phyloP scores from a whole-genome alignment of 2,888 invertebrate genomes.

The Scotopteryx bipunctaria region DNA sequence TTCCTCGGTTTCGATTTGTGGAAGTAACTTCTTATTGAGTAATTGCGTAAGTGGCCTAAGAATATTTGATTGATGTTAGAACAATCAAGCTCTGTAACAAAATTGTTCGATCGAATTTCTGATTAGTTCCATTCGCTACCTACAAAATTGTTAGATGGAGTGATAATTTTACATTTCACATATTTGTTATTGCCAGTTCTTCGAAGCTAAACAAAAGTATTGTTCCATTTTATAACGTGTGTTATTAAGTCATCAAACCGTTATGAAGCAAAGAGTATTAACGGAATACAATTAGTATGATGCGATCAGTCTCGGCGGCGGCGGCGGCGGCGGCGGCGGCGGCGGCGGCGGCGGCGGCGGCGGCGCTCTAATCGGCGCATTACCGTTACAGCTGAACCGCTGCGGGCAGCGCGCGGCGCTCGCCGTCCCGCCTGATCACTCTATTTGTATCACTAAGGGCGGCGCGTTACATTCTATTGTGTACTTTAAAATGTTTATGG shows the following conservation, averaged over 20 bases:
- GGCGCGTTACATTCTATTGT: conserved; percentile 7
- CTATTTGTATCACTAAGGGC: conserved; percentile 13
- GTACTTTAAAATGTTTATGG: conserved; percentile 7
- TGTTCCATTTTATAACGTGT: too few relatives aligned
- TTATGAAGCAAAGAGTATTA: neutral
- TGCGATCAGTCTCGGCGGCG: conserved; percentile 4
- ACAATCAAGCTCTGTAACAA: too few relatives aligned
- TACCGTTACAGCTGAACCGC: conserved; percentile 7
- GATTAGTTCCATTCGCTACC: too few relatives aligned
- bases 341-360: conserved; percentile 3
- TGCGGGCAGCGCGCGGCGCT: neutral
- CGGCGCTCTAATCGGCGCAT: conserved; percentile 11
- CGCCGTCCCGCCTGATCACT: conserved; percentile 8
- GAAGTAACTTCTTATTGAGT: too few relatives aligned
- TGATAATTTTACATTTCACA: too few relatives aligned
- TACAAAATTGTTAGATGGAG: too few relatives aligned
- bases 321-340: conserved; percentile 2
- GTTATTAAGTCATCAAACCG: too few relatives aligned
- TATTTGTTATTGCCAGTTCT: too few relatives aligned
- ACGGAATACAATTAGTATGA: conserved; percentile 7
- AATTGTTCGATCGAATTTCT: too few relatives aligned
- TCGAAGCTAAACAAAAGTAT: too few relatives aligned
- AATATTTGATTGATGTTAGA: too few relatives aligned
- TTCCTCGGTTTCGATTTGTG: neutral
- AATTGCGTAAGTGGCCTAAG: too few relatives aligned